Conservation (phyloP, 2,797 vertebrate genomes). For the Platyrinchus mystaceus region DNA sequence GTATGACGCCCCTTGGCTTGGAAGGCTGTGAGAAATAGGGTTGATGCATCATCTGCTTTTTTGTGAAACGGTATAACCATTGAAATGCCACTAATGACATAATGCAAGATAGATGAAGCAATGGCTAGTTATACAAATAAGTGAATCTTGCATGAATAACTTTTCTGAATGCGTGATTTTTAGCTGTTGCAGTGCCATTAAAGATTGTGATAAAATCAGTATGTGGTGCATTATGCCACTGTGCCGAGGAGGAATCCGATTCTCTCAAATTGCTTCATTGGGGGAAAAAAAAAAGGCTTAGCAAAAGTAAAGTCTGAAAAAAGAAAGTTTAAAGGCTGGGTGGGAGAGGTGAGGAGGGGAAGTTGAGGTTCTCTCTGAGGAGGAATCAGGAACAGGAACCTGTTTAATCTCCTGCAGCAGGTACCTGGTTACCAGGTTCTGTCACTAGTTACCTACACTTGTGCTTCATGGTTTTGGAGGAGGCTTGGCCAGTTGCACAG, state of each 20-base stretch:
- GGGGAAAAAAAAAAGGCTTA: not conserved
- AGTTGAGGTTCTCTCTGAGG: not conserved
- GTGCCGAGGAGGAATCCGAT: not conserved
- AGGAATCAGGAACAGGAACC: not conserved
- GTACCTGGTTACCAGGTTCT: not conserved
- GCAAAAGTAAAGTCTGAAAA: not conserved
- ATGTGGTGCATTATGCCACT: not conserved
- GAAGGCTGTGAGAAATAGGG: not conserved
- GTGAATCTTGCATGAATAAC: not conserved
- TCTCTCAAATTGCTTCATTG: not conserved
- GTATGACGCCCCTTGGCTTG: not conserved
- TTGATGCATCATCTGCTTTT: not conserved
- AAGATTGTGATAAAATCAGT: not conserved
- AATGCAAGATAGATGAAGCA: not conserved
- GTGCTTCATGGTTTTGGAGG: rapidly evolving
- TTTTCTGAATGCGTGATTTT: not conserved
- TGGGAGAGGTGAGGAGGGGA: no score
- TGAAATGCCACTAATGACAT: not conserved
- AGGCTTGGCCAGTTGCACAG: not conserved
- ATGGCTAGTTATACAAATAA: not conserved
- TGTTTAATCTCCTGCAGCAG: not conserved
- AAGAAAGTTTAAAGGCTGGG: not conserved
- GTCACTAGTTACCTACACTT: not conserved
- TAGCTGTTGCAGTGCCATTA: not conserved
- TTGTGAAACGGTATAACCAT: not conserved